A percentile compares a stretch with the other conserved stretches of the same genome.
phyloP scores from a whole-genome alignment of 2,113 vertebrate species.

The Tupaia tana region DNA sequence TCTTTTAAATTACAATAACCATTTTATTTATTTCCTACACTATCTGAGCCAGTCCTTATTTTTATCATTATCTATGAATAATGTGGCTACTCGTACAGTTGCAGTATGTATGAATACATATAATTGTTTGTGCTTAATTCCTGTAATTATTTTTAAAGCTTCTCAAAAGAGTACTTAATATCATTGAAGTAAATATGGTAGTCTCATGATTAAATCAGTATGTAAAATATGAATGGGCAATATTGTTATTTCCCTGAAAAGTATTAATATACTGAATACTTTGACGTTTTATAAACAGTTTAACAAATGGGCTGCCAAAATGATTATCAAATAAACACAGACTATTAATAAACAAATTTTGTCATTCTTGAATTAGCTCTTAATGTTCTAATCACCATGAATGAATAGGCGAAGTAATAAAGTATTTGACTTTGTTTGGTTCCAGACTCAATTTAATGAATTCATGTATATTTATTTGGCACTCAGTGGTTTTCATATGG shows the following conservation, averaged over 20 bases:
- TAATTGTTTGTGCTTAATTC: slow-evolving; percentile 72
- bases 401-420: background rate
- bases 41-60: slow-evolving; percentile 72
- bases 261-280: slow-evolving; percentile 59
- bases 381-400: background rate
- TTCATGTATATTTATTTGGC: background rate
- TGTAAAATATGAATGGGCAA: slow-evolving; percentile 70
- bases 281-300: slow-evolving; percentile 58
- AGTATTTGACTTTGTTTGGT: slow-evolving; percentile 2
- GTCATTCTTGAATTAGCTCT: slow-evolving; percentile 25
- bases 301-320: background rate
- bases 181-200: slow-evolving; percentile 74
- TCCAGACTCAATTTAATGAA: background rate
- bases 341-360: background rate
- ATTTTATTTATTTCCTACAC: slow-evolving; percentile 59
- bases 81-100: slow-evolving; percentile 32
- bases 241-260: slow-evolving; percentile 57
- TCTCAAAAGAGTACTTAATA: slow-evolving; percentile 81
- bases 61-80: slow-evolving; percentile 69
- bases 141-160: slow-evolving; percentile 77
- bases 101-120: slow-evolving; percentile 63
- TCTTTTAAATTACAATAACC: slow-evolving; percentile 58
- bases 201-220: slow-evolving; percentile 78
- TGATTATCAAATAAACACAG: background rate
- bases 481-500: background rate